These are phyloP conservation scores for Phoeniculus purpureus DNA, from an alignment of 2,797 vertebrate species.

Conservation along the genomic window DNA sequence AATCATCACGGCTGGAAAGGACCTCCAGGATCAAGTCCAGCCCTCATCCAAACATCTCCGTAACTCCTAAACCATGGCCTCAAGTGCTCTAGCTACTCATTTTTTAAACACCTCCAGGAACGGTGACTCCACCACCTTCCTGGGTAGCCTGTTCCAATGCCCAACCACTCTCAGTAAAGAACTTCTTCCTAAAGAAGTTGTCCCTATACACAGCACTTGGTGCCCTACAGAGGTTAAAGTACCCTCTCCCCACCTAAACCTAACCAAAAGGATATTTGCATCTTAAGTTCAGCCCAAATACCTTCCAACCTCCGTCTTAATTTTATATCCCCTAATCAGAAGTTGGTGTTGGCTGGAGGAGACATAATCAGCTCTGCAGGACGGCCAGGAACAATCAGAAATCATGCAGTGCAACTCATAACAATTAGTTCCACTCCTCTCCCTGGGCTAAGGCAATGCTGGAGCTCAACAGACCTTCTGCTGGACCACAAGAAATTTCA, in stretches of 20 bases:
- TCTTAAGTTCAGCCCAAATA: not conserved
- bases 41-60: too few species aligned
- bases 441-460: fast-evolving
- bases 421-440: not conserved
- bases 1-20: too few species aligned
- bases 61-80: too few species aligned
- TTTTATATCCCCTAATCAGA: constrained; percentile 35
- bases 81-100: too few species aligned
- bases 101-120: too few species aligned
- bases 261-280: not conserved
- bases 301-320: constrained; percentile 14
- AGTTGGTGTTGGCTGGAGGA: not conserved
- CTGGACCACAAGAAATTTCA: not conserved
- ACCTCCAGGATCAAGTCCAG: too few species aligned
- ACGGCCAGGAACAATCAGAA: constrained; percentile 20
- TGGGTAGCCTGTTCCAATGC: too few species aligned
- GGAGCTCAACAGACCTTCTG: not conserved
- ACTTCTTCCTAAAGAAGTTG: too few species aligned
- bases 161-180: too few species aligned
- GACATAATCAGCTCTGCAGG: constrained; percentile 12
- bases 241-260: not conserved
- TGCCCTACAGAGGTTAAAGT: not conserved
- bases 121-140: too few species aligned
- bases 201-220: not conserved
- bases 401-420: not conserved